phyloP scores from a whole-genome alignment of 2,888 invertebrate species.

The Epinotia brunnichana region DNA sequence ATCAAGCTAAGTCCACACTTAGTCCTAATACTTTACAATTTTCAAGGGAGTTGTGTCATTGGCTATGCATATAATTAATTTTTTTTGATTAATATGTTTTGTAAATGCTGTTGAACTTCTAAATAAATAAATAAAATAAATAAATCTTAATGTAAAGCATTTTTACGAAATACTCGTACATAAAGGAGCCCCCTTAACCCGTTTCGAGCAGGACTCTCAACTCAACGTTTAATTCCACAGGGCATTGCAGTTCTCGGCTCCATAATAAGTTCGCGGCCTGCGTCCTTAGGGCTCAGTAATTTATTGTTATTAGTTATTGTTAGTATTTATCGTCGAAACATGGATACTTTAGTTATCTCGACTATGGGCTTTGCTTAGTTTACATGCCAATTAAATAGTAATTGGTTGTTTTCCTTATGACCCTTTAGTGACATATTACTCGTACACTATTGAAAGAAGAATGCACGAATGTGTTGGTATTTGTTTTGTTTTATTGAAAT shows the following conservation, averaged over 20 bases:
- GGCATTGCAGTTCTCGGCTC: conserved; percentile 34
- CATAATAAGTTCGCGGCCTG: conserved; percentile 24
- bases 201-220: not conserved
- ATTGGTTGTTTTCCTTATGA: not conserved
- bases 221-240: conserved; percentile 37
- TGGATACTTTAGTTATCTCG: not conserved
- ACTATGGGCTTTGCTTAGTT: not conserved
- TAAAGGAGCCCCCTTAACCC: conserved; percentile 20
- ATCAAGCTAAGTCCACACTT: too few species aligned
- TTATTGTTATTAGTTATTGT: conserved; percentile 40
- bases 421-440: not conserved
- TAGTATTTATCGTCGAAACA: conserved; percentile 25
- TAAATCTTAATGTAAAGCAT: not conserved
- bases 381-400: not conserved
- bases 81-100: too few species aligned
- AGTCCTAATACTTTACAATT: too few species aligned
- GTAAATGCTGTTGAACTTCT: too few species aligned
- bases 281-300: conserved; percentile 24
- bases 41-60: too few species aligned
- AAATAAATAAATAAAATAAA: too few species aligned
- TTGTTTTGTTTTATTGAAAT: too few species aligned
- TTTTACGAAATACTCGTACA: not conserved
- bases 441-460: too few species aligned
- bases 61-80: too few species aligned
- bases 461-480: too few species aligned